Base-by-base conservation (phyloP, 2,888 invertebrate species). In the Yponomeuta cagnagella region DNA sequence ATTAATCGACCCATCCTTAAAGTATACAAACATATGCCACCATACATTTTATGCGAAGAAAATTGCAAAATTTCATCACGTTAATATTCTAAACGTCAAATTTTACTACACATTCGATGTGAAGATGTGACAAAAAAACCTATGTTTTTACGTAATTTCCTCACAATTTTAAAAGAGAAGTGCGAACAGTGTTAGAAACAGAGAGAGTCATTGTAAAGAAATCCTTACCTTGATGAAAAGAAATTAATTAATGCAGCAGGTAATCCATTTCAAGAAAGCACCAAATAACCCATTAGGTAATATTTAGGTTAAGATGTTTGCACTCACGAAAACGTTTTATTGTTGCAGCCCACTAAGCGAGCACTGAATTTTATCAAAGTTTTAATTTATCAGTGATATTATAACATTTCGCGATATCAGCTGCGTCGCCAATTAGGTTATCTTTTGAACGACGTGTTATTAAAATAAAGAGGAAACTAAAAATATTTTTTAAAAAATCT, bases 181-280 rank as follows among this genome's bases (percentile, higher is more conserved):
- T 58, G 52, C 52, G 12, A 12, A 58, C 12, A 3, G 15, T 58
- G 52, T 58, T 15, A 30, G 31, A 33, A 52, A 67, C n/a, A 48
- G 64, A 48, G 30, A 69, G 15, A 58, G 52, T 5, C n/a, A 6
- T 67, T 33, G n/a, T 37, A 43, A 6, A 67, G 43, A 33, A 67
- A 23, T 48, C n/a, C 68, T 68, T 48, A 68, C 68, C 68, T 68
- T 43, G 68, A 68, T 68, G 48, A n/a, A 68, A 68, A 68, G 43
- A 68, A 68, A 48, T 23, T 43, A 23, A 68, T 66, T 43, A 43
- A 43, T 5, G 6, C 43, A 43, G 43, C 43, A 43, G 43, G 43
- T 43, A 8, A 43, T 12, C 31, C 52, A 58, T 15, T 52, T 58
- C 12, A 58, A 58, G 52, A 58, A 12, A 58, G 15, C 52, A 58